Conservation (phyloP, 2,113 vertebrate species). For the Sprattus sprattus region DNA sequence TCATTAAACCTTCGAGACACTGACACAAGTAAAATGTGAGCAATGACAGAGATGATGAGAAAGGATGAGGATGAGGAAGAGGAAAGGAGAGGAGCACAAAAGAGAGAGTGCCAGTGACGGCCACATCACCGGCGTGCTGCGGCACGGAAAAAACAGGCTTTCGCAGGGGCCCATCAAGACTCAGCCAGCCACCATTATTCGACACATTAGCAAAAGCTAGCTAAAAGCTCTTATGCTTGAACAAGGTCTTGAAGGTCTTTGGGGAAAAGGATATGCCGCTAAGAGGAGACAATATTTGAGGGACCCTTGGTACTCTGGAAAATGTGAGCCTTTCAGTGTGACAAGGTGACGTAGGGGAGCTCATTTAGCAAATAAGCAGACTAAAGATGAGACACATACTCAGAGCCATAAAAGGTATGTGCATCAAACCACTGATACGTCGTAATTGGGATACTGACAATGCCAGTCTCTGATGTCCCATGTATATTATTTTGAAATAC, state of each 20-base stretch:
- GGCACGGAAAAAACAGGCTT: constrained; percentile 47
- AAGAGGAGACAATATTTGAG: constrained; percentile 55
- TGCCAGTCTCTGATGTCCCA: background rate
- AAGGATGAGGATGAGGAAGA: constrained; percentile 43
- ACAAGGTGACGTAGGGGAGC: constrained; percentile 47
- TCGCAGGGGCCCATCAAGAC: constrained; percentile 65
- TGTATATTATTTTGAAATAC: background rate
- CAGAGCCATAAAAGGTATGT: background rate
- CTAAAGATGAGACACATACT: constrained; percentile 3
- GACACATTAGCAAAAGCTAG: constrained; percentile 77
- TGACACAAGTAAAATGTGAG: background rate
- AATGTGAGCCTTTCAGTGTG: constrained; percentile 46
- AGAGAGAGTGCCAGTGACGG: background rate
- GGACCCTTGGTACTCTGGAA: constrained; percentile 45
- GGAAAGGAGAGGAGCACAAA: constrained; percentile 23
- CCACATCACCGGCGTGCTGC: constrained; percentile 19
- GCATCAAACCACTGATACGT: background rate
- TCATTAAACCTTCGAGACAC: background rate
- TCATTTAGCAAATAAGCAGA: constrained; percentile 35
- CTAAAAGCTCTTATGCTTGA: constrained; percentile 78
- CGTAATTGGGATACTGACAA: constrained; percentile 3
- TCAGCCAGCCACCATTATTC: constrained; percentile 70
- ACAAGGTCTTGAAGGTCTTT: constrained; percentile 75
- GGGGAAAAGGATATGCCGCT: constrained; percentile 54
- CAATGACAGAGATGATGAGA: constrained; percentile 38